Base-by-base conservation (phyloP, 1,140 invertebrate genomes). In the Heliothis subflexa region DNA sequence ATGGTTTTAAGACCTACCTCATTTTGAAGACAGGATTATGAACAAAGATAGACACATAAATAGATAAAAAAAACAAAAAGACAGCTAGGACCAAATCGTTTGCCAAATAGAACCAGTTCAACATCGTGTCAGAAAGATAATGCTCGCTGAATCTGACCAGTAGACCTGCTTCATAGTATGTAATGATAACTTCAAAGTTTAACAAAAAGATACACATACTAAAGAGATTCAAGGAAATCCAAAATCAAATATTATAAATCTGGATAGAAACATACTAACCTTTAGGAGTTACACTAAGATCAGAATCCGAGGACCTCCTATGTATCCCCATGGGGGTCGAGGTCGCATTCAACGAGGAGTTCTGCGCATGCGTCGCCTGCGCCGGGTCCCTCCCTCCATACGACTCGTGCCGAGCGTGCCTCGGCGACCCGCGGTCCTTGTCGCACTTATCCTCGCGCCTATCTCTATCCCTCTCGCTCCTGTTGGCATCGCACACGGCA, bases 201-300 rank as follows among this genome's bases (percentile, higher is more conserved):
- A 33, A 33, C 33, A 33, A 33, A 3, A 33, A 7, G 33, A 33
- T 7, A 7, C 33, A 33, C 33, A 7, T 3, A 33, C 0, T 33
- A 33, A 3, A 33, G 33, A 40, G 33, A 9, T 40, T 40, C 33
- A 7, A 40, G 0, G 5, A 40, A 40, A 40, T 40, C 5, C 0
- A 40, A 40, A 40, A n/a, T 14, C 14, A 14, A 62, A 4, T 0
- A 10, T n/a, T 0, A n/a, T 7, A 61, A 14, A 40, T 7, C 11
- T n/a, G 25, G 7, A 62, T 0, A 62, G 9, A 62, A 45, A 3
- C 7, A 0, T 2, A 62, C 86, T 80, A 28, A 98, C 98, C 98
- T 97, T 98, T 99, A 2, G 98, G 98, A 7, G 98, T 98, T 49
- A 98, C 97, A 94, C 97, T 98, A 62, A 99, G 94, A 94, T 99